phyloP scores from a whole-genome alignment of 2,113 vertebrate species.

The Misgurnus anguillicaudatus region DNA sequence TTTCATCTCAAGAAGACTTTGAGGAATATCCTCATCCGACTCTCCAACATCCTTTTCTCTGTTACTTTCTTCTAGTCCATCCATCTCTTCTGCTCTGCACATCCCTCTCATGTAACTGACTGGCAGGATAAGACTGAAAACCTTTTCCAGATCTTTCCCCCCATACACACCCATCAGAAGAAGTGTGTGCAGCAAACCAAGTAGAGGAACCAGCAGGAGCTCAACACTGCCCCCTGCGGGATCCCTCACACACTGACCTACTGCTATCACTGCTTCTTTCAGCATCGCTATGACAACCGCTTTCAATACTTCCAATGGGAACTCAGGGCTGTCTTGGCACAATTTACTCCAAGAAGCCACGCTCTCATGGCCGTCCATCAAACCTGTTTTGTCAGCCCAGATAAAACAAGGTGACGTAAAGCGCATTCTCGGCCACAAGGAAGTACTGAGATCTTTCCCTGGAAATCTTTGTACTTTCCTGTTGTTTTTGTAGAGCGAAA shows the following conservation, averaged over 20 bases:
- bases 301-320: slow-evolving; percentile 86
- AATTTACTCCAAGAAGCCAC: slow-evolving; percentile 59
- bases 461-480: slow-evolving; percentile 80
- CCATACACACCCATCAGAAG: slow-evolving; percentile 88
- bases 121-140: slow-evolving; percentile 84
- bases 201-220: slow-evolving; percentile 88
- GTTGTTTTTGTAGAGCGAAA: slow-evolving; percentile 79
- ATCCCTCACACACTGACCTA: slow-evolving; percentile 82
- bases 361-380: background rate
- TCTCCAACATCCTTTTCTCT: slow-evolving; percentile 56
- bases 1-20: slow-evolving; percentile 91
- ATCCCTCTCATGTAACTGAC: slow-evolving; percentile 73
- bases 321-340: slow-evolving; percentile 84
- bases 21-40: slow-evolving; percentile 63
- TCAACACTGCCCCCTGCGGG: slow-evolving; percentile 89
- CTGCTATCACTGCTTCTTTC: slow-evolving; percentile 80
- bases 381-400: slow-evolving; percentile 54
- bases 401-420: slow-evolving; percentile 87
- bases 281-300: slow-evolving; percentile 88
- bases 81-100: slow-evolving; percentile 34
- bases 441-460: slow-evolving; percentile 74
- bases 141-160: slow-evolving; percentile 82
- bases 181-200: slow-evolving; percentile 85
- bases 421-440: slow-evolving; percentile 82
- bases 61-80: slow-evolving; percentile 42